Evolutionary conservation across 2,113 vertebrate genomes (phyloP).

Genomic region (Sinosuthora webbiana): DNA sequence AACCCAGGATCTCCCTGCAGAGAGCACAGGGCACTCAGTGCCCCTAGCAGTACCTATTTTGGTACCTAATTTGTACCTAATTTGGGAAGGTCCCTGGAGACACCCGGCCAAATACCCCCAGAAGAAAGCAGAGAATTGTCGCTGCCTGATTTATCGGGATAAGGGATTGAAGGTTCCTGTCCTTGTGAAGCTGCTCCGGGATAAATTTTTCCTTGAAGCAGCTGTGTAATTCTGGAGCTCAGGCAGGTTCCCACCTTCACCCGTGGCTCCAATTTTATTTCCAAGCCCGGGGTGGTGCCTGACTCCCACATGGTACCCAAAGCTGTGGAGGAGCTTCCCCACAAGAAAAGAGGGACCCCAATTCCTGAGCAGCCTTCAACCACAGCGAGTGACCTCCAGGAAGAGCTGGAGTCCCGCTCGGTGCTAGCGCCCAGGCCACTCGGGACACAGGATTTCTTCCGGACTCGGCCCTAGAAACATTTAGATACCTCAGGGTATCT

Average conservation of each 20-base stretch:
- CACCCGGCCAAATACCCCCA: rapidly evolving
- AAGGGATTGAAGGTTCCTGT: not conserved
- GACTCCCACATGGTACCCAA: not conserved
- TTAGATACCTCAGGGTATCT: not conserved
- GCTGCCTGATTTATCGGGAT: rapidly evolving
- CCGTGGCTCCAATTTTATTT: not conserved
- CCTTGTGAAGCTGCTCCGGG: not conserved
- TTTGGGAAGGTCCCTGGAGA: too few relatives aligned
- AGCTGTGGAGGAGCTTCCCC: not conserved
- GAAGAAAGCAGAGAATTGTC: not conserved
- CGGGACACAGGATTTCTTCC: rapidly evolving
- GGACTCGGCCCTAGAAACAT: not conserved
- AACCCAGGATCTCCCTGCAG: not conserved
- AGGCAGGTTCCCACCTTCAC: not conserved
- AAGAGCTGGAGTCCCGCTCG: not conserved
- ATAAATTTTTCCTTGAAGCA: not conserved
- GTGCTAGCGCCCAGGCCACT: not conserved
- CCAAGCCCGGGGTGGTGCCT: not conserved
- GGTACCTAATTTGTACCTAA: too few relatives aligned
- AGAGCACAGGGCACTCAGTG: not conserved
- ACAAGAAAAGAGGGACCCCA: not conserved
- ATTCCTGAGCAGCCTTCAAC: not conserved
- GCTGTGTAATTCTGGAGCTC: not conserved
- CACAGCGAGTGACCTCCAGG: not conserved
- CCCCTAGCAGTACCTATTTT: too few relatives aligned